A percentile compares a stretch with the other conserved stretches of the same genome.
phyloP scores from a whole-genome alignment of 2,888 invertebrate species.

The Hypselothyrea guttata region DNA sequence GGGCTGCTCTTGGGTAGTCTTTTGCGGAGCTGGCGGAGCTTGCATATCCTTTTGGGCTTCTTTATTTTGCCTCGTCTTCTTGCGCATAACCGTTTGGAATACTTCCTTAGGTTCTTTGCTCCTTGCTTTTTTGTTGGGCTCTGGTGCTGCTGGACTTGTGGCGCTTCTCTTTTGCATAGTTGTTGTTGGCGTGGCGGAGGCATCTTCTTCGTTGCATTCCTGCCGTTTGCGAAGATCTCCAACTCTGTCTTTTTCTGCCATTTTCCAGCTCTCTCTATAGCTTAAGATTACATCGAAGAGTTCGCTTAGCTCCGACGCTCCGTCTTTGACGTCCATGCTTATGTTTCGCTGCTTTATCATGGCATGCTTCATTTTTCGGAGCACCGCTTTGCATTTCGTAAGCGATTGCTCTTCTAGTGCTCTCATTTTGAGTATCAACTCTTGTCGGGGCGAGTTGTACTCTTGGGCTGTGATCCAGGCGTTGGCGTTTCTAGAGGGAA shows the following conservation, averaged over 20 bases:
- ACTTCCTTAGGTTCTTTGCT: neutral
- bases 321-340: constrained; percentile 3
- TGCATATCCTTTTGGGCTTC: neutral
- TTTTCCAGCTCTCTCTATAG: constrained; percentile 1
- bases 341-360: neutral
- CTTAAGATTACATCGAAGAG: neutral
- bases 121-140: neutral
- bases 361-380: neutral
- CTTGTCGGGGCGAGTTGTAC: neutral
- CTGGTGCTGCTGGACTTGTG: neutral
- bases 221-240: neutral
- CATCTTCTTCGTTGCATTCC: neutral
- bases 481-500: neutral
- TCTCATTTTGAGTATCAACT: constrained; percentile 3
- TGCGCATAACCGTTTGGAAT: neutral
- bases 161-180: neutral
- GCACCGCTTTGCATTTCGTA: neutral
- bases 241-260: neutral
- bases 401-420: neutral
- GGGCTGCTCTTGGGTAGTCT: too few species aligned
- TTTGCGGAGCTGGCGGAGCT: neutral
- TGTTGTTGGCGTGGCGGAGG: neutral
- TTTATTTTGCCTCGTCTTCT: neutral
- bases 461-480: neutral
- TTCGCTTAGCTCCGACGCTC: constrained; percentile 1